A percentile compares a stretch with the other conserved stretches of the same genome.
Evolutionary conservation across 2,888 invertebrate genomes (phyloP).

Genomic region (Calameuta filiformis): DNA sequence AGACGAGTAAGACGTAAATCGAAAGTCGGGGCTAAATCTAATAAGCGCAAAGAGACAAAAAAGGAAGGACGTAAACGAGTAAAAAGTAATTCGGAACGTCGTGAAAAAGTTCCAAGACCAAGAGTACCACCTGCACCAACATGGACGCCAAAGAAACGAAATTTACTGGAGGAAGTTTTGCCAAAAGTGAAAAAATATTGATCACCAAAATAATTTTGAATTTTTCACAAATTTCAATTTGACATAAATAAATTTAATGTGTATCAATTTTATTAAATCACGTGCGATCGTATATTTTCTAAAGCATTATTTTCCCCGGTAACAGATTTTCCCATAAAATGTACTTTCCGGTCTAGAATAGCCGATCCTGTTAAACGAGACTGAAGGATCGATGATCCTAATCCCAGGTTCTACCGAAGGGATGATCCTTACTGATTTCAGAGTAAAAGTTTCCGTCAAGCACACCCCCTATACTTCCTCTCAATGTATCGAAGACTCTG

Average conservation of each 20-base stretch:
- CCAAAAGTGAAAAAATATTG: constrained; percentile 31
- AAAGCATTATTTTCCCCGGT: neutral
- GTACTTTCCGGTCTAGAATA: constrained; percentile 37
- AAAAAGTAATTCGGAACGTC: constrained; percentile 1
- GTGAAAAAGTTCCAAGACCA: constrained; percentile 31
- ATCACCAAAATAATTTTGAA: neutral
- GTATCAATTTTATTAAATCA: neutral
- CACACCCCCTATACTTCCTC: constrained; percentile 3
- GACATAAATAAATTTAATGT: neutral
- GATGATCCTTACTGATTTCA: constrained; percentile 1
- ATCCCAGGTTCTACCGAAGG: constrained; percentile 24
- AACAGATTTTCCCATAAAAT: constrained; percentile 53
- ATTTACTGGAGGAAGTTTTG: constrained; percentile 46
- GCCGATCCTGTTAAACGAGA: constrained; percentile 52
- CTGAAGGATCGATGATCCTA: constrained; percentile 32
- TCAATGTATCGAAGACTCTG: constrained; percentile 21
- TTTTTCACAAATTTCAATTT: neutral
- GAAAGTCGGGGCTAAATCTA: neutral
- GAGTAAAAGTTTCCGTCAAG: neutral
- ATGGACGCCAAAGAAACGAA: constrained; percentile 42
- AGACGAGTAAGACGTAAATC: neutral
- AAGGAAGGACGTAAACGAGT: neutral
- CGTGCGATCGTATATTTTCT: neutral
- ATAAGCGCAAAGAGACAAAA: neutral
- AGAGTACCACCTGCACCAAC: constrained; percentile 40